phyloP scores from a whole-genome alignment of 2,888 invertebrate species.

The Calliscelio sp. region DNA sequence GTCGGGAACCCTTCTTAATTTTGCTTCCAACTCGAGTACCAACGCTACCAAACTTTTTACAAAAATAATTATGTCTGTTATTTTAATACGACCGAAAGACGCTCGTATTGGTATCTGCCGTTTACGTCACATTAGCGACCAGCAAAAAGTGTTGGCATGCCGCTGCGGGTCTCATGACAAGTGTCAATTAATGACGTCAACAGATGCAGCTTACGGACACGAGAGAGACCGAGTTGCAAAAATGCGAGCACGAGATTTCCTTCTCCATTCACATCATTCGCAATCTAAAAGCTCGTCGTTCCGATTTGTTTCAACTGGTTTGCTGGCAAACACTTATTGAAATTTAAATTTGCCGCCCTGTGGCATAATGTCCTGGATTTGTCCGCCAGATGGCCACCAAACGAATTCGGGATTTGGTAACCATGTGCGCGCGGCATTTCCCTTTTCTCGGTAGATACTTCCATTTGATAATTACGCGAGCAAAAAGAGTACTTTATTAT shows the following conservation, averaged over 20 bases:
- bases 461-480: constrained; percentile 28
- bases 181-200: constrained; percentile 57
- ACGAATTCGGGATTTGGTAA: too few species aligned
- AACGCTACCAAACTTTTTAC: constrained; percentile 73
- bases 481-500: constrained; percentile 39
- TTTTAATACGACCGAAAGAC: constrained; percentile 25
- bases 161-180: constrained; percentile 31
- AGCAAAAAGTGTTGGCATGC: constrained; percentile 17
- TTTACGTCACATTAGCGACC: constrained; percentile 22
- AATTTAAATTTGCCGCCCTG: too few species aligned
- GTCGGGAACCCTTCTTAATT: constrained; percentile 80
- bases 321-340: background rate
- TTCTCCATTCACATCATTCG: constrained; percentile 37
- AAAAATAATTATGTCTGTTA: constrained; percentile 23
- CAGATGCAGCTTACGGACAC: constrained; percentile 56
- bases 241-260: constrained; percentile 46
- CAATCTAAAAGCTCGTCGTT: constrained; percentile 28
- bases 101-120: too few species aligned
- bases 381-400: too few species aligned
- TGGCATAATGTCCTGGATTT: too few species aligned
- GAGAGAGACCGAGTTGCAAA: constrained; percentile 56
- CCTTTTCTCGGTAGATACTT: background rate
- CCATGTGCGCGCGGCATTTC: background rate
- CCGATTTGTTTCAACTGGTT: background rate
- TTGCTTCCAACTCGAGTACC: constrained; percentile 69